Base-by-base conservation (phyloP, 2,888 invertebrate genomes). In the Lasioglossum villosulum region DNA sequence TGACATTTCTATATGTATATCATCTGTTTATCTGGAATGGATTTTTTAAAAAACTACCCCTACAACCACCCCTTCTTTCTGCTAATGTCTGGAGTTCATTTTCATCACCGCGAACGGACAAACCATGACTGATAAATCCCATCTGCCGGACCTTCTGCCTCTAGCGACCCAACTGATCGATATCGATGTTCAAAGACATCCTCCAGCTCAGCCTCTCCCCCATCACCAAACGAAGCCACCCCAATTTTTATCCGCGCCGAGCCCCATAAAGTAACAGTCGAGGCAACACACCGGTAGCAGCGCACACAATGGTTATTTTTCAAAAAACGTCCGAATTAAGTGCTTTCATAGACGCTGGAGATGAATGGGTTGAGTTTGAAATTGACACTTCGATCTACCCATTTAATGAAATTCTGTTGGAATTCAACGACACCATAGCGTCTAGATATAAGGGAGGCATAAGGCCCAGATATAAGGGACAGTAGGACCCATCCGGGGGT, bases 291-390 rank as follows among this genome's bases (percentile, higher is more conserved):
- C 66, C 66, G 23, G 19, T 34, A 34, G 66, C 23, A 19, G 19
- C 34, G 19, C 19, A 34, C 66, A 34, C 66, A 66, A 66, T 34
- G 34, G 34, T 10, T 0, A 66, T 66, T 66, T 66, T 19, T 66
- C 66, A 66, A 66, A 34, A 66, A 66, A 34, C 66, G 34, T 19
- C 19, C 66, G 66, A 66, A 66, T 66, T 66, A 66, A 66, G 66
- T 34, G 66, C 2, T 34, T 66, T 23, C 34, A 66, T 0, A 30
- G 66, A 19, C 8, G 19, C 59, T 30, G 59, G 16, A n/a, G n/a
- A n/a, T n/a, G n/a, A n/a, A n/a, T n/a, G n/a, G n/a, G n/a, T n/a
- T n/a, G n/a, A n/a, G n/a, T n/a, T n/a, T n/a, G n/a, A n/a, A n/a
- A n/a, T n/a, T n/a, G n/a, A n/a, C n/a, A n/a, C n/a, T n/a, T n/a